Evolutionary conservation across 2,113 vertebrate species (phyloP).

Genomic region (Cryptoleucopteryx plumbea): DNA sequence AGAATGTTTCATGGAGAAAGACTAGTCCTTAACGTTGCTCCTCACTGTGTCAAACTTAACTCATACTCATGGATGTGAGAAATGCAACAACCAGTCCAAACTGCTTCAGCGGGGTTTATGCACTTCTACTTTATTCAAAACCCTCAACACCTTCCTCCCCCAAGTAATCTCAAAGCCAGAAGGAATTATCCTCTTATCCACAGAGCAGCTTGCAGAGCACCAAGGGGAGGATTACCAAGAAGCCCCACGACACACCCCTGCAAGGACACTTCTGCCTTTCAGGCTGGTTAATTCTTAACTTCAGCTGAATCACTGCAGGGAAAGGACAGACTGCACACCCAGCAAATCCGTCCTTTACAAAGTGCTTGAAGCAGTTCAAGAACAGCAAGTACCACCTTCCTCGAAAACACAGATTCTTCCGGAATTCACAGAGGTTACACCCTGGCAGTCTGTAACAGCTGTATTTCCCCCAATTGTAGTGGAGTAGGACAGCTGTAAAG

Average conservation of each 20-base stretch:
- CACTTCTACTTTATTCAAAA: neutral
- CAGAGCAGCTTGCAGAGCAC: neutral
- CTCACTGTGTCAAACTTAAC: neutral
- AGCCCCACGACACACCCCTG: neutral
- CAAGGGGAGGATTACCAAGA: neutral
- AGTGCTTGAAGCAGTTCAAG: neutral
- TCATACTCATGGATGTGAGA: rapidly evolving
- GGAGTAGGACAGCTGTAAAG: neutral
- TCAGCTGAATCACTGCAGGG: neutral
- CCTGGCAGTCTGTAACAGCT: neutral
- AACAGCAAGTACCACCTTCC: neutral
- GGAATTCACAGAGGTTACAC: neutral
- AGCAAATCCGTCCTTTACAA: neutral
- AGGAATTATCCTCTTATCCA: neutral
- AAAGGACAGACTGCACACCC: neutral
- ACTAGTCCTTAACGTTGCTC: neutral
- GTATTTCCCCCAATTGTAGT: neutral
- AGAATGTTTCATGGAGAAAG: neutral
- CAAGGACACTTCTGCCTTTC: neutral
- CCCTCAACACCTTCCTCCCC: neutral
- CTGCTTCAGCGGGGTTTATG: neutral
- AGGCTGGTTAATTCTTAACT: conserved; percentile 7
- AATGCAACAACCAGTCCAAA: neutral
- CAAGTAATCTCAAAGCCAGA: neutral
- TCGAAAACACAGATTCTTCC: neutral